phyloP scores from a whole-genome alignment of 2,888 invertebrate species.

The Metallyticus violacea region DNA sequence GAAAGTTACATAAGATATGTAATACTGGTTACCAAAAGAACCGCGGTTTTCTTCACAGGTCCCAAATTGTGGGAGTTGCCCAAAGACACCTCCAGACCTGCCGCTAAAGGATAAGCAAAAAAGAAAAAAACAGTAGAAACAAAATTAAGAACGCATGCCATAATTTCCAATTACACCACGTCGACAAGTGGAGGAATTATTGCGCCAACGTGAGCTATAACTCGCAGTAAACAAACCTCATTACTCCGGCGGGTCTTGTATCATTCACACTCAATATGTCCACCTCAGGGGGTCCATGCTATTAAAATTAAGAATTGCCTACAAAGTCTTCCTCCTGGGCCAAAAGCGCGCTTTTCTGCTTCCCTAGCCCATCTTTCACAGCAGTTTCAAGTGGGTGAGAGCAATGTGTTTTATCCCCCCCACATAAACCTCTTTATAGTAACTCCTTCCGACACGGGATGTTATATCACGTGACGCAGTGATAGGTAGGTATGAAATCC shows the following conservation, averaged over 20 bases:
- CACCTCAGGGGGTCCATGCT: background rate
- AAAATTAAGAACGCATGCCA: slow-evolving; percentile 20
- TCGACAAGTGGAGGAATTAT: slow-evolving; percentile 21
- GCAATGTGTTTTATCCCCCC: no score
- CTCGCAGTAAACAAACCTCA: slow-evolving; percentile 30
- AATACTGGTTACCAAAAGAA: background rate
- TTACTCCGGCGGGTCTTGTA: slow-evolving; percentile 10
- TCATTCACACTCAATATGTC: background rate
- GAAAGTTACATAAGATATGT: background rate
- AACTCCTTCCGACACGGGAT: no score
- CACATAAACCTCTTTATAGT: no score
- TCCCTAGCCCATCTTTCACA: background rate
- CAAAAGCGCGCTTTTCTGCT: background rate
- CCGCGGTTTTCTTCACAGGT: background rate
- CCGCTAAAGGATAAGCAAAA: background rate
- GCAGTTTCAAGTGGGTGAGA: no score
- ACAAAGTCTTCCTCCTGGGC: background rate
- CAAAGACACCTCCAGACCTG: background rate
- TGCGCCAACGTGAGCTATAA: slow-evolving; percentile 23
- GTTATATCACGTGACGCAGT: no score
- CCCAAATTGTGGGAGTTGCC: background rate
- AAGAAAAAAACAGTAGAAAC: background rate
- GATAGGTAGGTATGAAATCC: no score
- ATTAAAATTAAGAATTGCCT: background rate
- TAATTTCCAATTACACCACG: slow-evolving; percentile 30